Conservation (phyloP, 2,888 invertebrate genomes). For the Caenorhabditis plicata region DNA sequence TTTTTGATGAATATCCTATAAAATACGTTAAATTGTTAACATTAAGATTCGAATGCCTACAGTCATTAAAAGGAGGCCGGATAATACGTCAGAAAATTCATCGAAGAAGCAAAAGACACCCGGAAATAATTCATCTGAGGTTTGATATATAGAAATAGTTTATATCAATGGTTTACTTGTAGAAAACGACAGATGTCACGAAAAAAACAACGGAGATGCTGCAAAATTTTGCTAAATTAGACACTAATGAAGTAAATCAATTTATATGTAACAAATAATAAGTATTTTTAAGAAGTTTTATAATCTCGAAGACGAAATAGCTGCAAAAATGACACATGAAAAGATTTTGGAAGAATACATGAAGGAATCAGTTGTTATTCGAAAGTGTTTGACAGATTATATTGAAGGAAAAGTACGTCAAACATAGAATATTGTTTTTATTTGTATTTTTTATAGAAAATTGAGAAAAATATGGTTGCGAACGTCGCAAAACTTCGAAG, state of each 20-base stretch:
- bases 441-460: conserved; percentile 1
- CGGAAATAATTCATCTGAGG: too few species aligned
- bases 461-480: conserved; percentile 4
- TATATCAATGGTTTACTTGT: too few species aligned
- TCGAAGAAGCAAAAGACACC: too few species aligned
- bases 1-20: too few species aligned
- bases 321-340: conserved; percentile 17
- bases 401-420: conserved; percentile 18
- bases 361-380: conserved; percentile 10
- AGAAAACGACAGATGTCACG: too few species aligned
- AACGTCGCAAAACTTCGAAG: conserved; percentile 25
- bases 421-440: neutral
- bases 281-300: conserved; percentile 30
- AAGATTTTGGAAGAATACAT: conserved; percentile 19
- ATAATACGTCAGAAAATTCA: too few species aligned
- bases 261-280: neutral
- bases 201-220: conserved; percentile 11
- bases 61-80: too few species aligned
- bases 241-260: conserved; percentile 4
- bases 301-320: conserved; percentile 37
- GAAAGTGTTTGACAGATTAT: conserved; percentile 13
- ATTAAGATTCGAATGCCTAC: too few species aligned
- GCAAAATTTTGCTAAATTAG: conserved; percentile 13
- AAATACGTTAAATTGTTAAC: too few species aligned
- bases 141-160: too few species aligned